Conservation (phyloP, 2,888 invertebrate genomes). For the Patella pellucida region DNA sequence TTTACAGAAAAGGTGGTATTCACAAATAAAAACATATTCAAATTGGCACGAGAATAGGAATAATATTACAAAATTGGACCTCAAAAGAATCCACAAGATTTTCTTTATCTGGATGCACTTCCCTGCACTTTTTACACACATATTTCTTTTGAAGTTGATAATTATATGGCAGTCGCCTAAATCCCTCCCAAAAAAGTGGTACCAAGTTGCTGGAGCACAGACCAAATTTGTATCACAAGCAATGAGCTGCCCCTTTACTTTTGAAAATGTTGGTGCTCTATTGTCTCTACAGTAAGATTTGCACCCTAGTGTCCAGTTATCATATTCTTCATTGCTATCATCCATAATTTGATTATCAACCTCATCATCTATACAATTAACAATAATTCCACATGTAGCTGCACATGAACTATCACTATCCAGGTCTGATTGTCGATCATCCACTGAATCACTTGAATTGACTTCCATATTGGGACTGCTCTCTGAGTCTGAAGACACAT, state of each 20-base stretch:
- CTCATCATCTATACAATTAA: too few relatives aligned
- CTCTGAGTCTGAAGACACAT: too few relatives aligned
- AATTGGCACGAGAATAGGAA: too few relatives aligned
- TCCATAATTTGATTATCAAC: neutral
- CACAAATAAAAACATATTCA: too few relatives aligned
- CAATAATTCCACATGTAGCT: too few relatives aligned
- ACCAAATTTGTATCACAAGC: constrained; percentile 22
- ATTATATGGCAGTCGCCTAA: constrained; percentile 1
- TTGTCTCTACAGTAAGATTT: constrained; percentile 15
- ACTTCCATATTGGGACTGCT: too few relatives aligned
- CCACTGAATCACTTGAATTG: too few relatives aligned
- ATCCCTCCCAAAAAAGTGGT: constrained; percentile 25
- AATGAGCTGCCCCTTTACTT: constrained; percentile 16
- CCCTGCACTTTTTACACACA: constrained; percentile 17
- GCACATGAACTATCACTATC: too few relatives aligned
- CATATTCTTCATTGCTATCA: neutral
- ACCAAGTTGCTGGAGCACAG: constrained; percentile 21
- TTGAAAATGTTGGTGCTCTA: constrained; percentile 18
- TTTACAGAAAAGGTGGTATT: too few relatives aligned
- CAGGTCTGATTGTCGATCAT: too few relatives aligned
- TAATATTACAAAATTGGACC: too few relatives aligned
- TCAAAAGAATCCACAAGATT: neutral
- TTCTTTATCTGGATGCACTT: neutral
- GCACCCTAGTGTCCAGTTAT: constrained; percentile 15
- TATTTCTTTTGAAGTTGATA: neutral